Conservation (phyloP, 2,797 vertebrate species). For the Hypotaenidia okinawae region DNA sequence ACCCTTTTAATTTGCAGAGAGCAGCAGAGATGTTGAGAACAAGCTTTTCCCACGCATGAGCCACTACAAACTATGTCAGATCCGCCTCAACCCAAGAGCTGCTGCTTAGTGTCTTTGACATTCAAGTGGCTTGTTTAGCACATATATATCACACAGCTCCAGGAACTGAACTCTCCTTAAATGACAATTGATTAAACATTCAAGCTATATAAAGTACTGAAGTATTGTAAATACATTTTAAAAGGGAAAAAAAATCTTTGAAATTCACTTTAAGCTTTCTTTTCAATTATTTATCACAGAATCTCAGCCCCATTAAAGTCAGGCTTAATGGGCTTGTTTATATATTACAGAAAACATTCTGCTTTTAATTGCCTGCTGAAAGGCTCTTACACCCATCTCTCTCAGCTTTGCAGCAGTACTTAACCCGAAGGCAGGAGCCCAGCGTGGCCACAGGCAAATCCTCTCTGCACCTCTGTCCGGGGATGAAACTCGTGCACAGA, state of each 20-base stretch:
- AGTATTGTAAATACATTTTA: constrained; percentile 60
- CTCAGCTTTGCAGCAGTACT: neutral
- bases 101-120: neutral
- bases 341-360: constrained; percentile 66
- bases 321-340: constrained; percentile 67
- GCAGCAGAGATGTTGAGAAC: neutral
- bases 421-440: neutral
- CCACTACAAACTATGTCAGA: neutral
- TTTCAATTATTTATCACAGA: constrained; percentile 74
- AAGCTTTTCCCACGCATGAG: neutral
- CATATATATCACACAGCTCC: constrained; percentile 31
- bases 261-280: constrained; percentile 61
- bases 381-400: neutral
- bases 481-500: neutral
- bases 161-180: constrained; percentile 32
- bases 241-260: constrained; percentile 11
- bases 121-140: constrained; percentile 29
- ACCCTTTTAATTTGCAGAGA: neutral
- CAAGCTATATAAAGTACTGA: constrained; percentile 50
- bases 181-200: constrained; percentile 66
- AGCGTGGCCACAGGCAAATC: neutral
- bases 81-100: neutral
- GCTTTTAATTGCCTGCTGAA: constrained; percentile 67
- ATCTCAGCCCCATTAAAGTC: constrained; percentile 65
- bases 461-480: neutral